Conservation (phyloP, 2,888 invertebrate species). For the Noctuana brunneofusca region DNA sequence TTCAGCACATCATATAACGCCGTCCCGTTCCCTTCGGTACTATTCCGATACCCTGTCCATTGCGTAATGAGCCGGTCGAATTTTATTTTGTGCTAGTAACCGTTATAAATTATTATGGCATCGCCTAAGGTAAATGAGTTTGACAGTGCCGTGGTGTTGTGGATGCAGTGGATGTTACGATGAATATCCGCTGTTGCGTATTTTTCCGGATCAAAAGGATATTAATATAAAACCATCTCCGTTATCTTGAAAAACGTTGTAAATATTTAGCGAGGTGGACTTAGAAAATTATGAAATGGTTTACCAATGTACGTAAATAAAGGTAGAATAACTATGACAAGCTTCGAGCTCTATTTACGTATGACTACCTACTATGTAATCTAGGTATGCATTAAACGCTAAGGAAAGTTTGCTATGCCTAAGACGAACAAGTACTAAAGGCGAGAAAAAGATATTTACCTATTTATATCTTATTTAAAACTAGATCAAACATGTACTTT, state of each 20-base stretch:
- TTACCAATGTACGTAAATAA: neutral
- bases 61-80: conserved; percentile 74
- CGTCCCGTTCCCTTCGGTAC: conserved; percentile 56
- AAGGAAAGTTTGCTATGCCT: neutral
- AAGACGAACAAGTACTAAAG: neutral
- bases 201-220: conserved; percentile 33
- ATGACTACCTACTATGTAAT: too few relatives aligned
- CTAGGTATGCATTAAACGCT: neutral
- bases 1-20: conserved; percentile 44
- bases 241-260: conserved; percentile 24
- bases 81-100: conserved; percentile 70
- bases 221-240: conserved; percentile 25
- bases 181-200: conserved; percentile 32
- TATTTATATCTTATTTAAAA: conserved; percentile 8
- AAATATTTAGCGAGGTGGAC: conserved; percentile 22
- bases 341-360: neutral
- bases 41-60: conserved; percentile 52
- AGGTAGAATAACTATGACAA: too few relatives aligned
- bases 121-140: conserved; percentile 56
- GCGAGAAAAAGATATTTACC: neutral
- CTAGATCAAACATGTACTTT: conserved; percentile 24
- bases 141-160: conserved; percentile 46
- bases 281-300: neutral
- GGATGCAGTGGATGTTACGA: conserved; percentile 28
- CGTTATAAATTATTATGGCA: conserved; percentile 69